phyloP scores from a whole-genome alignment of 2,113 vertebrate genomes.

The Aptenodytes patagonicus region DNA sequence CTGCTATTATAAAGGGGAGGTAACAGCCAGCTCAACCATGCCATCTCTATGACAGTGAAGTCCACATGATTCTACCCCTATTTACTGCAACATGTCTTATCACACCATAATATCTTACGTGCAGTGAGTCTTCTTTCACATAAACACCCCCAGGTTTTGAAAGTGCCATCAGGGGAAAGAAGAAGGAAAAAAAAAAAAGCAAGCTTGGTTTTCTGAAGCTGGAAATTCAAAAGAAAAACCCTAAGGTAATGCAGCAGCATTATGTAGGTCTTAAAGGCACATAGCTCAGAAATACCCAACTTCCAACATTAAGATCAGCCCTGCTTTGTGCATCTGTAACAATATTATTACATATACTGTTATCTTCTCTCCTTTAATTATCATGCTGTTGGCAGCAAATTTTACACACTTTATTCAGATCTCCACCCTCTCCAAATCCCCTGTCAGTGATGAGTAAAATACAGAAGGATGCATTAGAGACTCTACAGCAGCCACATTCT shows the following conservation, averaged over 20 bases:
- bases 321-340: slow-evolving; percentile 14
- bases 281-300: neutral
- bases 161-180: neutral
- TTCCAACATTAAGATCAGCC: neutral
- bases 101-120: neutral
- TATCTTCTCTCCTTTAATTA: slow-evolving; percentile 27
- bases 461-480: neutral
- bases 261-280: slow-evolving; percentile 62
- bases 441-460: neutral
- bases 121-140: neutral
- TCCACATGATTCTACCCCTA: neutral
- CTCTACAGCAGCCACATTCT: neutral
- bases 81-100: neutral
- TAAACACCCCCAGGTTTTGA: neutral
- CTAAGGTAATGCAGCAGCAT: neutral
- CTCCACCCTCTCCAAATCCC: neutral
- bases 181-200: neutral
- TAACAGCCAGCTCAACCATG: neutral
- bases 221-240: slow-evolving; percentile 49
- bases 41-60: neutral
- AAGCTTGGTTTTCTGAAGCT: slow-evolving; percentile 18
- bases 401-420: neutral
- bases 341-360: slow-evolving; percentile 3
- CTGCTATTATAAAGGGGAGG: neutral
- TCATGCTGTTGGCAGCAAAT: neutral